Conservation (phyloP, 2,113 vertebrate species). For the Ancistrus triradiatus region DNA sequence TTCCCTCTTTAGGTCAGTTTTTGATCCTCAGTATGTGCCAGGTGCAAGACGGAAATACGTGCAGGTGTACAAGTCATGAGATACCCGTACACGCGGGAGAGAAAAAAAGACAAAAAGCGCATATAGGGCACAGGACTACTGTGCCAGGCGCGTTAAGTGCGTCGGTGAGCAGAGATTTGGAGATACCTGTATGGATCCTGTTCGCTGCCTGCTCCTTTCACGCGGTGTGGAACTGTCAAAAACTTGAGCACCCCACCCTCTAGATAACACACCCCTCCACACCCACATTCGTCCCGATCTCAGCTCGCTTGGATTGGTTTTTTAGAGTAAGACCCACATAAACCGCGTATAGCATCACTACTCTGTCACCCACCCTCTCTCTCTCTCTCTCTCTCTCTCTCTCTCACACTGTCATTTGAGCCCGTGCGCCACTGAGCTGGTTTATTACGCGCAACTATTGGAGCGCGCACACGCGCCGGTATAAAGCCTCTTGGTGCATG, state of each 20-base stretch:
- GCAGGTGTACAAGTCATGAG: constrained; percentile 42
- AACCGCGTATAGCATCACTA: constrained; percentile 34
- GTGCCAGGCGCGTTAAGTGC: too few relatives aligned
- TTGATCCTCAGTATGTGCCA: constrained; percentile 21
- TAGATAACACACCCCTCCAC: constrained; percentile 59
- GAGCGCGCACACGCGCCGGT: constrained; percentile 49
- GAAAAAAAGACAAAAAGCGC: constrained; percentile 33
- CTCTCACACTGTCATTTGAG: constrained; percentile 64
- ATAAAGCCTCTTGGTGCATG: constrained; percentile 66
- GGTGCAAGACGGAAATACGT: constrained; percentile 3
- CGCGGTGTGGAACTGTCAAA: constrained; percentile 40
- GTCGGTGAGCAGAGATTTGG: constrained; percentile 17
- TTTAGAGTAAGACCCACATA: too few relatives aligned
- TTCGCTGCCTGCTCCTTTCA: constrained; percentile 42
- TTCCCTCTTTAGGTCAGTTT: constrained; percentile 22
- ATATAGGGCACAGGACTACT: constrained; percentile 31
- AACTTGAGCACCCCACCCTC: constrained; percentile 37
- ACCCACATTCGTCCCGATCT: constrained; percentile 66
- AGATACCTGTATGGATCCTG: constrained; percentile 44
- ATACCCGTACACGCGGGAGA: constrained; percentile 38
- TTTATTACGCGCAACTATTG: constrained; percentile 60
- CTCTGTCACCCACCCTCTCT: too few relatives aligned
- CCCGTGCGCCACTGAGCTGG: constrained; percentile 53
- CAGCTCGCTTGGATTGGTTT: constrained; percentile 55
- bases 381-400: constrained; percentile 52